Evolutionary conservation across 37 sponge, comb jelly and placozoan genomes (phyloP), one percentile per base, ranked within the genome.

Genomic region (Tethya wilhelma): DNA sequence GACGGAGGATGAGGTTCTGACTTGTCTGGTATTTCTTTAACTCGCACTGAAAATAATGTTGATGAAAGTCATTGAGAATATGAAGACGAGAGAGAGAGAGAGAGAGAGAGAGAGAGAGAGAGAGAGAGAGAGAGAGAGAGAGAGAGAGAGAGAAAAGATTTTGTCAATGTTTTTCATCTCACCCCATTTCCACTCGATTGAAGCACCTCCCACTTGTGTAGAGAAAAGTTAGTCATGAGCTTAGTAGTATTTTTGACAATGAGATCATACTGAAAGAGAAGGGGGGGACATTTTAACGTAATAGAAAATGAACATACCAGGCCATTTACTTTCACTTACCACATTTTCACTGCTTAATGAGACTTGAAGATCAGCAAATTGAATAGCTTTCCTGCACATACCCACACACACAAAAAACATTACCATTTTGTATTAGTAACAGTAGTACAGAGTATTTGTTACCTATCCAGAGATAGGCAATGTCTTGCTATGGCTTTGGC

Each of bases 381-480:
- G 68, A 55, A 79, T 79, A 0, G 68, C 56, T 31, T 44, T 79
- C 33, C 79, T 79, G 57, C 37, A 68, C 2, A 65, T 33, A 5
- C 8, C 1, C 19, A 69, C 17, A 9, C 29, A 59, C 7, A 30
- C 23, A 59, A 59, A 59, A 30, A 59, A 8, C 12, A 23, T 29
- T 19, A 59, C 28, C 19, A 4, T 32, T 36, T 12, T 46, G 36
- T 38, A 17, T 33, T 44, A 71, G 41, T 38, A 23, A 7, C 6
- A 20, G 45, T 44, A 71, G 41, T 33, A 44, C n/a, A 23, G 7
- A 8, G 30, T 8, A 3, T 44, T n/a, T n/a, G 5, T 2, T 53
- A 79, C 69, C 85, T 44, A 71, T 84, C 85, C 28, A 84, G 37
- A 69, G 78, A 76, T 62, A 84, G 32, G 63, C 69, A 77, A 23